Conservation (phyloP, 2,797 vertebrate species). For the Menidia menidia region DNA sequence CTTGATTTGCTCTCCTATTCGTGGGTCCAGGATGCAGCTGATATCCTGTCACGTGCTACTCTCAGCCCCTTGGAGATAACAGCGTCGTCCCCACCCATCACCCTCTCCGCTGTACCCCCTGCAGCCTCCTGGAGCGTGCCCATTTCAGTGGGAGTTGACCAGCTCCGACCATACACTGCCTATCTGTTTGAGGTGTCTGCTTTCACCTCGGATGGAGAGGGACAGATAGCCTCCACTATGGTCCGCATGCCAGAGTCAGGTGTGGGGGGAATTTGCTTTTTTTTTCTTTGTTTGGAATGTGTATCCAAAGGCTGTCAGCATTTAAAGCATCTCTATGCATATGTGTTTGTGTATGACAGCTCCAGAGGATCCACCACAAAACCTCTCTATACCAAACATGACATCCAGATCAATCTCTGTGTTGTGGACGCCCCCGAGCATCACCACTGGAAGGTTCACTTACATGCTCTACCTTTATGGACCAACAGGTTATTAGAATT, state of each 20-base stretch:
- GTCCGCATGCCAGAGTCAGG: conserved; percentile 96
- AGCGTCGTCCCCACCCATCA: conserved; percentile 74
- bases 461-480: conserved; percentile 90
- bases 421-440: conserved; percentile 89
- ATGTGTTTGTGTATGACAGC: conserved; percentile 76
- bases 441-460: conserved; percentile 90
- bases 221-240: conserved; percentile 93
- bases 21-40: conserved; percentile 88
- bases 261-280: conserved; percentile 50
- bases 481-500: conserved; percentile 83
- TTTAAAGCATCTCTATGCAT: not conserved
- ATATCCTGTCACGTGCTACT: conserved; percentile 93
- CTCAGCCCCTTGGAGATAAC: conserved; percentile 87
- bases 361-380: conserved; percentile 93
- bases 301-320: not conserved
- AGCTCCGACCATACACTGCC: conserved; percentile 91
- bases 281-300: not conserved
- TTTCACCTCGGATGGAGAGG: conserved; percentile 92
- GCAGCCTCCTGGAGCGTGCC: conserved; percentile 91
- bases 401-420: conserved; percentile 89
- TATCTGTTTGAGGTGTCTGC: conserved; percentile 98
- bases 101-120: conserved; percentile 79
- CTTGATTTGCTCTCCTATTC: conserved; percentile 16
- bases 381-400: conserved; percentile 83
- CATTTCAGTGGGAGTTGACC: conserved; percentile 90